Base-by-base conservation (phyloP, 2,797 vertebrate genomes). In the Sciaenops ocellatus region DNA sequence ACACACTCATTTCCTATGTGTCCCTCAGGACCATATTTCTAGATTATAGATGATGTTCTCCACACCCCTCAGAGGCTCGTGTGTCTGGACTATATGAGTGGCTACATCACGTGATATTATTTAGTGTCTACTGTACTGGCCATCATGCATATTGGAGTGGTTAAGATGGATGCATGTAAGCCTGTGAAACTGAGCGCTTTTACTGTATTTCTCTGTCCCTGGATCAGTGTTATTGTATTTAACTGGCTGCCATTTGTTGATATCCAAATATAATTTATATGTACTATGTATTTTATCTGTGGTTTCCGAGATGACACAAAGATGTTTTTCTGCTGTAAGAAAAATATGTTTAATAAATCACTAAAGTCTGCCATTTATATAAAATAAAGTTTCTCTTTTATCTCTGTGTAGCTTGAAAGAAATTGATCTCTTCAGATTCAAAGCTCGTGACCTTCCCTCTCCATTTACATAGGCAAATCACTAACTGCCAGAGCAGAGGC, bases 1-100 rank as follows among this genome's bases (percentile, higher is more conserved):
- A 85, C 77, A 80, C 64, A 24, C 84, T 89, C 85, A 93, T 91
- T 94, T 93, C 89, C 93, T 88, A 22, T 76, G 79, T 80, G 86
- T 91, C 91, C 79, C 78, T 64, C 48, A 41, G 82, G 84, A 74
- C 67, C 69, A 82, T 88, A 86, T 92, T 86, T 92, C 88, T 90
- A 83, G 81, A 90, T 93, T 88, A 90, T 87, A 81, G 65, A 92
- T 88, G 87, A 91, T 70, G 60, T 78, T 82, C 67, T 46, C 80
- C 85, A 78, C 83, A 82, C 82, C 81, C 60, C 55, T 77, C 59
- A 59, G 57, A 85, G 81, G 65, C 77, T 47, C 55, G 69, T 82
- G 83, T 80, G 73, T 80, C 83, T 88, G 85, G 76, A 79, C 79
- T 78, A 57, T 68, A 78, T 79, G 86, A 82, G 68, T n/a, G 44